A percentile compares a stretch with the other conserved stretches of the same genome.
Conservation (phyloP, 2,888 invertebrate genomes). For the Dysmachus trigonus region DNA sequence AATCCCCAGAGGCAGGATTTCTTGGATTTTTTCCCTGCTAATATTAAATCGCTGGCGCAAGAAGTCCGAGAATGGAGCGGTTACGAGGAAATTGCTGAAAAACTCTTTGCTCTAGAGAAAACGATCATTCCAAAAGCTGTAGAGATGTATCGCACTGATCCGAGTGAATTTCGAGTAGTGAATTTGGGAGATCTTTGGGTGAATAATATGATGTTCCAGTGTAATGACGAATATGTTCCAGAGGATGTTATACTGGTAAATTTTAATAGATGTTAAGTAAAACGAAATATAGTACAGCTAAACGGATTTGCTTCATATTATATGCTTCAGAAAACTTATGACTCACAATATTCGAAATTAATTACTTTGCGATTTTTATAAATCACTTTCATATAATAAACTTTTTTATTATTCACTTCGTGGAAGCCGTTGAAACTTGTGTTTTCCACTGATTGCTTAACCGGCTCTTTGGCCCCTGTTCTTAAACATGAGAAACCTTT, state of each 20-base stretch:
- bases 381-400: no score
- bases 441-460: no score
- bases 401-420: no score
- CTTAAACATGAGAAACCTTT: no score
- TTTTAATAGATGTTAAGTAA: neutral
- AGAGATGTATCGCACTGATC: constrained; percentile 57
- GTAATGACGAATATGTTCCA: constrained; percentile 59
- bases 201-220: constrained; percentile 61
- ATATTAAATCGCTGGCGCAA: constrained; percentile 60
- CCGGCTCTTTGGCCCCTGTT: no score
- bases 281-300: no score
- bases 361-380: no score
- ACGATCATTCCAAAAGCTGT: constrained; percentile 59
- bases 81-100: constrained; percentile 60
- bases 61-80: constrained; percentile 61
- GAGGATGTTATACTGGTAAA: constrained; percentile 60
- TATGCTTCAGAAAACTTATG: no score
- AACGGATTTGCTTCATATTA: no score
- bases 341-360: no score
- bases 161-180: constrained; percentile 58
- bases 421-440: no score
- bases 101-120: constrained; percentile 60
- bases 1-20: constrained; percentile 62
- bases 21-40: constrained; percentile 60
- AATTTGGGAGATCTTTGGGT: constrained; percentile 62